Evolutionary conservation across 2,797 vertebrate genomes (phyloP).

Genomic region (Scolopax bukidnonensis): DNA sequence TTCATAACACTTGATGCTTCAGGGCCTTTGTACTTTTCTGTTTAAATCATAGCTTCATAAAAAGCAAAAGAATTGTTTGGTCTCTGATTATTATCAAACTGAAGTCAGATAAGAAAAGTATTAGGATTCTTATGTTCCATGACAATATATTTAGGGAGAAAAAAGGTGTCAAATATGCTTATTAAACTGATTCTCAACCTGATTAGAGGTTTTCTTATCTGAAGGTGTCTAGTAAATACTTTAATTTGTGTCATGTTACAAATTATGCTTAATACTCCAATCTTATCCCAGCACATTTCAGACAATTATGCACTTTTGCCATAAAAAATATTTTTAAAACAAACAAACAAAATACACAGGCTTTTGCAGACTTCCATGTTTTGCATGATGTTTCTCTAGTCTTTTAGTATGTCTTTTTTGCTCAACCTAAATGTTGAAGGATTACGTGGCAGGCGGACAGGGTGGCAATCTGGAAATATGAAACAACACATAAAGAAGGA

Average conservation of each 20-base stretch:
- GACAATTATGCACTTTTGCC: neutral
- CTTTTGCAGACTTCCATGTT: neutral
- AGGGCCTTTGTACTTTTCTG: conserved; percentile 23
- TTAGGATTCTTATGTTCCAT: conserved; percentile 8
- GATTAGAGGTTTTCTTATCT: conserved; percentile 48
- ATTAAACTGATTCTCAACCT: conserved; percentile 23
- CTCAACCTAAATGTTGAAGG: neutral
- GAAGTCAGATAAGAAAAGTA: conserved; percentile 41
- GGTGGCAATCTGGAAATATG: neutral
- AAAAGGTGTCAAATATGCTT: conserved; percentile 41
- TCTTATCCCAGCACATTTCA: neutral
- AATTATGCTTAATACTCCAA: neutral
- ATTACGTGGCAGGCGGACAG: neutral
- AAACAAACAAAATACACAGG: neutral
- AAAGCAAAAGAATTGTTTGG: conserved; percentile 37
- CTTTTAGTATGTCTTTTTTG: neutral
- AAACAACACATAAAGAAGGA: neutral
- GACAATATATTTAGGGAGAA: conserved; percentile 41
- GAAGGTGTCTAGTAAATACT: conserved; percentile 37
- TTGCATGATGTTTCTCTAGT: neutral
- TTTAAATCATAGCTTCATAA: conserved; percentile 26
- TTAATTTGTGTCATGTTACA: conserved; percentile 43
- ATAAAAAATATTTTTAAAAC: neutral
- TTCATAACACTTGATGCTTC: conserved; percentile 56
- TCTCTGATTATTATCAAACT: conserved; percentile 45